Evolutionary conservation across 2,797 vertebrate genomes (phyloP), one percentile per base, ranked within the genome.

Genomic region (Lophius americanus): DNA sequence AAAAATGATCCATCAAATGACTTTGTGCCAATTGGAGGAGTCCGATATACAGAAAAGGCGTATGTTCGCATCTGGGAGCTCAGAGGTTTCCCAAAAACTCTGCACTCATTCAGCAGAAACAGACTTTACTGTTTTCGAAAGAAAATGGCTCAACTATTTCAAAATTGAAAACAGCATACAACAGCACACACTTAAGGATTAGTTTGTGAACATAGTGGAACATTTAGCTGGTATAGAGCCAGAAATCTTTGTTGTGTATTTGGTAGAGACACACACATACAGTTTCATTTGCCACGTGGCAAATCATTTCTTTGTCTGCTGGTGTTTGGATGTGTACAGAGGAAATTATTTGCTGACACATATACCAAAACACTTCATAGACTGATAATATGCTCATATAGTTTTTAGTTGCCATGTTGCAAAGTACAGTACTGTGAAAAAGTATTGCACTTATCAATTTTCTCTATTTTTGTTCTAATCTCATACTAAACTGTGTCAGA

Each of bases 321-420:
- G 23, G 48, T 44, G 51, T 59, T 46, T 32, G 32, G 11, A 47
- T 47, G 39, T 23, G 37, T 33, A n/a, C 60, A 60, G 1, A 10
- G n/a, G 5, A 38, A 58, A 55, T 2, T 14, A 41, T 42, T 59
- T 12, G 41, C 47, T 3, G 32, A 23, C 8, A 42, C 4, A 7
- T 7, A 7, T 42, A 9, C 3, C 41, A 6, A 42, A 42, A 42
- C n/a, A 63, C 23, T 32, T 33, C 50, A 60, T 6, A 44, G 35
- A 54, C 51, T 64, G 47, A 69, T 44, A 58, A 68, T 49, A 33
- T 9, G 35, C n/a, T 32, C 52, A 12, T 53, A 36, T 11, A 55
- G 7, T 32, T 12, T 49, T 36, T 12, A 51, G 23, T 32, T 51
- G 13, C 12, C 39, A 47, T 32, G 11, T 33, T 35, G 13, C 12